Percentiles rank a stretch among this genome's conserved stretches.
Conservation (phyloP, 2,113 vertebrate genomes). For the Vidua chalybeata region DNA sequence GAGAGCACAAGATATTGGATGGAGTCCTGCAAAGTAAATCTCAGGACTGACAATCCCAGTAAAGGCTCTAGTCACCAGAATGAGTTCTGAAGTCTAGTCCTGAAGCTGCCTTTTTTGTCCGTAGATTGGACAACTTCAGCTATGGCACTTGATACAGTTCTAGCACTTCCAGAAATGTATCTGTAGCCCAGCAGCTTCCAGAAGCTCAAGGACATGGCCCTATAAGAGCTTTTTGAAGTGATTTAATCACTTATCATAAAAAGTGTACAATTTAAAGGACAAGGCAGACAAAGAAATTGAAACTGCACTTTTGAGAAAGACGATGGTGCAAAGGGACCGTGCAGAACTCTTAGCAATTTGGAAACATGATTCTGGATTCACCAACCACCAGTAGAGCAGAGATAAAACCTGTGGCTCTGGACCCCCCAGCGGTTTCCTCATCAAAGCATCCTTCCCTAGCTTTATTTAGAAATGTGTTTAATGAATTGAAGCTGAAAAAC, state of each 20-base stretch:
- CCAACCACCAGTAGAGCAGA: background rate
- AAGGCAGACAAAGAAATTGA: background rate
- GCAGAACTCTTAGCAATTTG: background rate
- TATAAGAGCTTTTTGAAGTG: background rate
- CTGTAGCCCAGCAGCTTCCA: background rate
- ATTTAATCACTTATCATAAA: background rate
- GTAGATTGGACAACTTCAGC: background rate
- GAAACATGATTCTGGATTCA: background rate
- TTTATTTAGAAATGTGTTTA: background rate
- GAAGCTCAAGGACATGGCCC: background rate
- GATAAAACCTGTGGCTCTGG: background rate
- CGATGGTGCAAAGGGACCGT: accelerated
- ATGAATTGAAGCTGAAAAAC: background rate
- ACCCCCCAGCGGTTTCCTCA: background rate
- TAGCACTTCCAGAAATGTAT: background rate
- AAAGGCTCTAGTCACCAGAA: background rate
- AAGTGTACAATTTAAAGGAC: background rate
- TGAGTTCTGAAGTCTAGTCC: background rate
- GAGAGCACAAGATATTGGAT: background rate
- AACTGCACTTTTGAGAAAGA: background rate
- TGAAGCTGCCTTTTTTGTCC: background rate
- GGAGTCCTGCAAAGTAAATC: background rate
- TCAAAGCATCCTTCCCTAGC: background rate
- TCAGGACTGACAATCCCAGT: background rate
- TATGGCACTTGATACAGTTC: background rate